phyloP scores from a whole-genome alignment of 2,888 invertebrate genomes.

The Boloria selene region DNA sequence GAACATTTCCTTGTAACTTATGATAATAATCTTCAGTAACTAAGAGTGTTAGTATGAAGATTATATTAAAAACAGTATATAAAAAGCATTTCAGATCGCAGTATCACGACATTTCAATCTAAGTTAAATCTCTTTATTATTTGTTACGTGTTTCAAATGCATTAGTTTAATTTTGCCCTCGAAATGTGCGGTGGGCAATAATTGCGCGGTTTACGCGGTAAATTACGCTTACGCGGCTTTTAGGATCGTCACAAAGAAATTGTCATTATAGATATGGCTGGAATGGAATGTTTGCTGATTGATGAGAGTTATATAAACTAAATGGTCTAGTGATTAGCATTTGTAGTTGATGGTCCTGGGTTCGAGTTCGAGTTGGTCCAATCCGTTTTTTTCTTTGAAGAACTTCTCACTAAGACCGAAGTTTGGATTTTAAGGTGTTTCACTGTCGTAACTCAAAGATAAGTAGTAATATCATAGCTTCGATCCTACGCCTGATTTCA shows the following conservation, averaged over 20 bases:
- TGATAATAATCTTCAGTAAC: too few species aligned
- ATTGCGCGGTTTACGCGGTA: conserved; percentile 66
- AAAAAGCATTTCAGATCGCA: conserved; percentile 37
- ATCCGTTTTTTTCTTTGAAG: too few species aligned
- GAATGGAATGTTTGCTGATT: not conserved
- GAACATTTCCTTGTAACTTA: too few species aligned
- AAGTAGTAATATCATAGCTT: too few species aligned
- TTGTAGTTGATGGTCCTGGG: too few species aligned
- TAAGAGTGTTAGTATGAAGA: too few species aligned
- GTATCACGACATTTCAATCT: conserved; percentile 45
- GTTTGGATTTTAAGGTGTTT: too few species aligned
- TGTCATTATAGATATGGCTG: not conserved
- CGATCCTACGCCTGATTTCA: too few species aligned
- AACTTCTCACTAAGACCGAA: too few species aligned
- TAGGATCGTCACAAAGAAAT: not conserved
- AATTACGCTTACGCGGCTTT: conserved; percentile 56
- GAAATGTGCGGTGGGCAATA: conserved; percentile 62
- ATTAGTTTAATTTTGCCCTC: conserved; percentile 67
- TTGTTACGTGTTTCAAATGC: conserved; percentile 61
- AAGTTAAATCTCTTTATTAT: conserved; percentile 53
- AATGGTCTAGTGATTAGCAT: too few species aligned
- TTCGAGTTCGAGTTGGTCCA: too few species aligned
- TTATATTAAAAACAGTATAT: not conserved
- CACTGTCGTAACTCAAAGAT: too few species aligned
- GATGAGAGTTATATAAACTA: not conserved